These are phyloP conservation scores for Gopherus evgoodei DNA, from an alignment of 2,113 vertebrate species.

Conservation along the genomic window DNA sequence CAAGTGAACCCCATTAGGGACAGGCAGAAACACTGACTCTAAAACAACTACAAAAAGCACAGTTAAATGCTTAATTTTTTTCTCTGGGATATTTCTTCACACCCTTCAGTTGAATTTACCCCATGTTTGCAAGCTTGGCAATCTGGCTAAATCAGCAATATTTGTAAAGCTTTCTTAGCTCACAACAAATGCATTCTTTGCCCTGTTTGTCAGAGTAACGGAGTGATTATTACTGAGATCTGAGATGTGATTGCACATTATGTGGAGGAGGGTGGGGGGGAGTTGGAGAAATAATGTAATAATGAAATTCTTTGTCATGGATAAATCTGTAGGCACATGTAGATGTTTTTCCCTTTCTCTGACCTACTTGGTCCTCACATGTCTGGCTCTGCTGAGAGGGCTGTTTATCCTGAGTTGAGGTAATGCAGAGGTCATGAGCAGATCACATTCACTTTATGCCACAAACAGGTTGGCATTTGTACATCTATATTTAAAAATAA, in stretches of 20 bases:
- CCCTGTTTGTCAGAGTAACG: not conserved
- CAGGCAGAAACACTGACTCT: not conserved
- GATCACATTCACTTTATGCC: not conserved
- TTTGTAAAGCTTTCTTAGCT: slow-evolving; percentile 61
- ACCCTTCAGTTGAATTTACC: slow-evolving; percentile 34
- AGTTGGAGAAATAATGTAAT: slow-evolving; percentile 29
- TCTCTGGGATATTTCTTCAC: not conserved
- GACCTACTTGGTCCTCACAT: slow-evolving; percentile 44
- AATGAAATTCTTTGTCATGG: slow-evolving; percentile 61
- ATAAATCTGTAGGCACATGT: slow-evolving; percentile 53
- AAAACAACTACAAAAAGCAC: not conserved
- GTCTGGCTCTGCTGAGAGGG: not conserved
- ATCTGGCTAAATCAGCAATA: slow-evolving; percentile 38
- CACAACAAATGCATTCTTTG: slow-evolving; percentile 27
- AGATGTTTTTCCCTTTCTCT: slow-evolving; percentile 41
- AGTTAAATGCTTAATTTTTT: not conserved
- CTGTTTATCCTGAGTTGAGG: not conserved
- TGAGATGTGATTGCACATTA: slow-evolving; percentile 1
- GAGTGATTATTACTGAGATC: slow-evolving; percentile 31
- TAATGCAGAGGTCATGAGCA: not conserved
- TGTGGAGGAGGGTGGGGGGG: slow-evolving; percentile 39
- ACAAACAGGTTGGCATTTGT: not conserved
- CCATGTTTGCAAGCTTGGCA: not conserved
- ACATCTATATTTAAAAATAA: not conserved
- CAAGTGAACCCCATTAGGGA: not conserved